A percentile compares a stretch with the other conserved stretches of the same genome.
These are phyloP conservation scores for Thumatha senex DNA, from an alignment of 2,888 invertebrate species.

Conservation along the genomic window DNA sequence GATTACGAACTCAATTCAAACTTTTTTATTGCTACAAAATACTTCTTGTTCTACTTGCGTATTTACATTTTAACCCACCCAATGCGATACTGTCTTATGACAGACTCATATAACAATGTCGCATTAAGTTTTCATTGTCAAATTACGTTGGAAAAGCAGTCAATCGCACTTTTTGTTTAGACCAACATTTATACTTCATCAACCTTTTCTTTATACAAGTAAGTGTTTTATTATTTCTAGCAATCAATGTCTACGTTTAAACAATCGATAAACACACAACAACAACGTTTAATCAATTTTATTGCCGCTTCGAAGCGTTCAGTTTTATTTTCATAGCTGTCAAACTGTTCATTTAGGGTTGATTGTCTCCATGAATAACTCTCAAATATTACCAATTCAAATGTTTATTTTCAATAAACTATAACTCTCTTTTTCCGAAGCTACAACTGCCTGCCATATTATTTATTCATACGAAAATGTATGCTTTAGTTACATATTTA, in stretches of 20 bases:
- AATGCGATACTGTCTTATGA: no score
- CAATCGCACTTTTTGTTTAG: no score
- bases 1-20: not conserved
- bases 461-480: constrained; percentile 13
- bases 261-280: not conserved
- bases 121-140: no score
- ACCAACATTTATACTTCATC: no score
- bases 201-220: no score
- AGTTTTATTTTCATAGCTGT: constrained; percentile 5
- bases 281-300: not conserved
- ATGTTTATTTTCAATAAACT: constrained; percentile 17
- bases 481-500: not conserved
- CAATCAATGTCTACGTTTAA: not conserved
- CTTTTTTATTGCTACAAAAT: not conserved
- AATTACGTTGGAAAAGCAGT: no score
- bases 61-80: no score
- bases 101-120: no score
- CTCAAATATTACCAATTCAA: constrained; percentile 18
- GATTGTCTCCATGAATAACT: constrained; percentile 12
- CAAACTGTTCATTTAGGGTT: constrained; percentile 15
- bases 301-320: not conserved
- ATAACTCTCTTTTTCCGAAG: constrained; percentile 12
- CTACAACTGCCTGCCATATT: constrained; percentile 2
- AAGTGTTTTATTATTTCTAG: not conserved
- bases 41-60: no score